A percentile compares a stretch with the other conserved stretches of the same genome.
Evolutionary conservation across 1,140 invertebrate genomes (phyloP).

Genomic region (Plectrocnemia conspersa): DNA sequence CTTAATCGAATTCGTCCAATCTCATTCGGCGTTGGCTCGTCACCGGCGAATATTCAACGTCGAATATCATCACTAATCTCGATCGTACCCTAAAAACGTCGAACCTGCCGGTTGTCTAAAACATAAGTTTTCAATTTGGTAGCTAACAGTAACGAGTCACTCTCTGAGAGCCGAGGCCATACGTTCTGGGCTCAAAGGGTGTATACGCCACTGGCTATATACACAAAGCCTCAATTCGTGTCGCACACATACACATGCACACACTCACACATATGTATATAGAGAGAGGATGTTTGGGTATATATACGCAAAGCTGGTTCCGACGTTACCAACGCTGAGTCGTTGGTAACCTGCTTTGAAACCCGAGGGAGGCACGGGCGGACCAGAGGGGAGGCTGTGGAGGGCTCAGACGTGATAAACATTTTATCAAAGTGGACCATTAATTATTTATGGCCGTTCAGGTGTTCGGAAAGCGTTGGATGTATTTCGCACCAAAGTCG

Average conservation of each 20-base stretch:
- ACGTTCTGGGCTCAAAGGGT: not conserved
- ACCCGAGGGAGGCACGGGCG: slow-evolving; percentile 5
- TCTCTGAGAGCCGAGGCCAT: slow-evolving; percentile 4
- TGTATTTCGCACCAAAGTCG: no score
- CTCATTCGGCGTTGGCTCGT: no score
- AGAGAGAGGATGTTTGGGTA: not conserved
- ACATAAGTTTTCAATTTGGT: slow-evolving; percentile 29
- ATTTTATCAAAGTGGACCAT: slow-evolving; percentile 3
- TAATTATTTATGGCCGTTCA: not conserved
- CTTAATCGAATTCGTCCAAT: no score
- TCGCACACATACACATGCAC: not conserved
- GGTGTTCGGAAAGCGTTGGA: no score
- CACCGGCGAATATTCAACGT: no score
- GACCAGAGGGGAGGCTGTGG: not conserved
- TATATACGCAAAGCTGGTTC: slow-evolving; percentile 11
- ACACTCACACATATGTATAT: slow-evolving; percentile 8
- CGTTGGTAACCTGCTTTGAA: slow-evolving; percentile 17
- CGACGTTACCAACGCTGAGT: slow-evolving; percentile 3
- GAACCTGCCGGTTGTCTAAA: slow-evolving; percentile 16
- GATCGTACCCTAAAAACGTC: no score
- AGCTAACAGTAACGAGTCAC: slow-evolving; percentile 19
- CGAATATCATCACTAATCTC: no score
- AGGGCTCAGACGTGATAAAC: slow-evolving; percentile 5
- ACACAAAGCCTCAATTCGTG: not conserved
- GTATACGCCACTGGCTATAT: not conserved